A percentile compares a stretch with the other conserved stretches of the same genome.
Conservation (phyloP, 2,113 vertebrate species). For the Pteropus alecto region DNA sequence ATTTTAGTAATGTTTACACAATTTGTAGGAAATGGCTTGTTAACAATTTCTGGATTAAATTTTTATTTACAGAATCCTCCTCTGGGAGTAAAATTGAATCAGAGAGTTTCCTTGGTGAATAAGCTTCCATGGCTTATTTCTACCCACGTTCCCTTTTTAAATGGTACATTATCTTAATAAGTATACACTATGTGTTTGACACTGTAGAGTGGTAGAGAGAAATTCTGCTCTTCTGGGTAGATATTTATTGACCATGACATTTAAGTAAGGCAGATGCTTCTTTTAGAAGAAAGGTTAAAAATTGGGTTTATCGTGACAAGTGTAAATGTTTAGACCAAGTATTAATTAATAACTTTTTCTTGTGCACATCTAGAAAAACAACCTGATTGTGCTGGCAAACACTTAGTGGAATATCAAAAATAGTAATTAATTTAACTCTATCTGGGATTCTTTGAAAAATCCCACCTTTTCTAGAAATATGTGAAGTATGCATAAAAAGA, state of each 20-base stretch:
- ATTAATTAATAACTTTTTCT: conserved; percentile 10
- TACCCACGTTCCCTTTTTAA: not conserved
- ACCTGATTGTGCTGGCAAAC: not conserved
- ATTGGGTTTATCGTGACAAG: not conserved
- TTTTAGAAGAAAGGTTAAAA: not conserved
- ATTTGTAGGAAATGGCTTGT: not conserved
- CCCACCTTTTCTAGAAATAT: not conserved
- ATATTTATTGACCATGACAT: conserved; percentile 29
- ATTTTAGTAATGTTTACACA: not conserved
- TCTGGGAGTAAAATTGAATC: conserved; percentile 37
- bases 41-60: conserved; percentile 39
- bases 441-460: not conserved
- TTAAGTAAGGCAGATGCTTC: not conserved
- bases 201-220: not conserved
- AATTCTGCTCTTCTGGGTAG: not conserved
- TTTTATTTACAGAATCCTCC: conserved; percentile 46
- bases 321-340: not conserved
- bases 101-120: conserved; percentile 69
- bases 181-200: not conserved
- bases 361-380: not conserved
- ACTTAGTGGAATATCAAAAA: not conserved
- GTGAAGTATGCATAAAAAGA: not conserved
- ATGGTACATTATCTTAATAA: conserved; percentile 38
- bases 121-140: conserved; percentile 46
- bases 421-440: not conserved